Evolutionary conservation across 2,113 vertebrate species (phyloP), one percentile per base, ranked within the genome.

Genomic region (Riparia riparia): DNA sequence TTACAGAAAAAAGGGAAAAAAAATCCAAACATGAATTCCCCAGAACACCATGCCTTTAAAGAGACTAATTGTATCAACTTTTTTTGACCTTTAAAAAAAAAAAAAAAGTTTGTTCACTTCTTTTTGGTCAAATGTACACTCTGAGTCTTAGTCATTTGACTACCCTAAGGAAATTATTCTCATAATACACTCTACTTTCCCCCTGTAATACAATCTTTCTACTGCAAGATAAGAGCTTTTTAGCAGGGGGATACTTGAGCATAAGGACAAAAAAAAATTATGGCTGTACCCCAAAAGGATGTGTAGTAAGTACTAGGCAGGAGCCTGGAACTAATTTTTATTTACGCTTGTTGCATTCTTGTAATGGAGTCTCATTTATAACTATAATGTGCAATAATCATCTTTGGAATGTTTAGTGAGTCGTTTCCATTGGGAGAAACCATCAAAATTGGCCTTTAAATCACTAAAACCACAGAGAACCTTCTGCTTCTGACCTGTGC

Each of bases 391-490:
- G 13, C 47, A 78, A 70, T 14, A 50, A 60, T 21, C 12, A 73
- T 41, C 22, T 34, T 73, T 32, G 21, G 47, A 86, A 57, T 15
- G 71, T 57, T 10, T 53, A 47, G 37, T 28, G 18, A 70, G 61
- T 34, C 1, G 0, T 53, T 69, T 74, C 26, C 4, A 1, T 17
- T 17, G 6, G 10, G 18, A 66, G 10, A 20, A 70, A 79, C 32
- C 8, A 80, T 57, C 31, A 84, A 83, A 57, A 69, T 6, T 51
- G 15, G 79, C 47, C 44, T 56, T 72, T 56, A 81, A 81, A 39
- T 21, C 42, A 42, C 72, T 57, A 57, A 22, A 82, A 41, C 8
- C 56, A 53, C 31, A 74, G 41, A 78, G 9, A 88, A 66, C 7
- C 22, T 65, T 85, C 82, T 81, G 34, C 28, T 68, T 49, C 44